Base-by-base conservation (phyloP, 2,888 invertebrate genomes). In the Aspidiotus destructor region DNA sequence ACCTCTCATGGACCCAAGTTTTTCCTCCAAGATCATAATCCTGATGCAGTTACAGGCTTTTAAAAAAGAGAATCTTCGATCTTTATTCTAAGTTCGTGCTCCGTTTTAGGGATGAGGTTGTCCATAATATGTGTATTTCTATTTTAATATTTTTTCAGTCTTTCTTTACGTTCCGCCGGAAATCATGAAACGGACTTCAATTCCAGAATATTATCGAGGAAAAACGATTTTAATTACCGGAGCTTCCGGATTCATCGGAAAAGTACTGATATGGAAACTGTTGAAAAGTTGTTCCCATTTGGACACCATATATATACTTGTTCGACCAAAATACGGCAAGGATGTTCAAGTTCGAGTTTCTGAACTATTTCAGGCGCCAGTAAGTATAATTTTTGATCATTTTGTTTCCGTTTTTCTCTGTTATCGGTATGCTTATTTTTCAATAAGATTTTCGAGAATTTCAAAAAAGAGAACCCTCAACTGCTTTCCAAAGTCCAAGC, bases 401-500 rank as follows among this genome's bases (percentile, higher is more conserved):
- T n/a, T 13, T n/a, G 13, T 52, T 52, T 52, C 15, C 13, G 2
- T 3, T 28, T 28, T 28, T 28, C 28, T 28, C 5, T 28, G 28
- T 28, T 5, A 28, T 28, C 28, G 28, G 5, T 28, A 5, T 1
- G 5, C 1, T 28, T 28, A 3, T 28, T 3, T 8, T 54, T 2
- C 15, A 13, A 7, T 40, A 40, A 71, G 71, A 42, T 71, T 17
- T 71, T 71, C 58, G 62, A 70, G 9, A 60, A 62, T 9, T 80
- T 90, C 74, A 80, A 84, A 73, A 84, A 85, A 71, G 79, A 84
- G 70, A 84, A 86, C 69, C 88, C 91, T 0, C 80, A 85, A 55
- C 80, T 84, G 8, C 79, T 89, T 73, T 84, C 85, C 75, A 93
- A 93, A 78, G 79, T 95, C 41, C 78, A 86, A 64, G 84, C 88